Percentiles rank a stretch among this genome's conserved stretches.
phyloP scores from a whole-genome alignment of 2,888 invertebrate genomes.

The Standfussiana lucernea region DNA sequence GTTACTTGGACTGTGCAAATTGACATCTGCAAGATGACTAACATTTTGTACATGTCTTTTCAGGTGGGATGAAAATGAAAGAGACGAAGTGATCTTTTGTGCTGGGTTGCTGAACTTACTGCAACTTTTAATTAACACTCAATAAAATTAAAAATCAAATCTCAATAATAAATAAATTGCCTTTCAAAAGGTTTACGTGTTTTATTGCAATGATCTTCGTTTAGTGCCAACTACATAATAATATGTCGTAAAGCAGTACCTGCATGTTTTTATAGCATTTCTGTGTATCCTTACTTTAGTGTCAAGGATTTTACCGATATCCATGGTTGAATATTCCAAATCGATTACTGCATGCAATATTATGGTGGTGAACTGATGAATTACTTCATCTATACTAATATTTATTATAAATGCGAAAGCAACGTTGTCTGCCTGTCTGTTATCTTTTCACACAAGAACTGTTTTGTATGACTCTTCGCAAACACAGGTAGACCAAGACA shows the following conservation, averaged over 20 bases:
- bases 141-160: no score
- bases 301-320: constrained; percentile 38
- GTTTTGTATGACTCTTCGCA: neutral
- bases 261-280: constrained; percentile 44
- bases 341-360: neutral
- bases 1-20: constrained; percentile 49
- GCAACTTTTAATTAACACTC: neutral
- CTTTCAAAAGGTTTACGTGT: constrained; percentile 4
- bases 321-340: neutral
- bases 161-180: no score
- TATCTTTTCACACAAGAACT: neutral
- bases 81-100: constrained; percentile 9
- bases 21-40: constrained; percentile 38
- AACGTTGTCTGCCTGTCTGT: neutral
- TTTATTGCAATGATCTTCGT: constrained; percentile 35
- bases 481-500: neutral
- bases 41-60: constrained; percentile 21
- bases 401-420: neutral
- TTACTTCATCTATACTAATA: neutral
- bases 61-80: constrained; percentile 17
- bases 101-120: constrained; percentile 35
- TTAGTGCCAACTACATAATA: constrained; percentile 22
- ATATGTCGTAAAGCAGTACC: constrained; percentile 40
- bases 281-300: constrained; percentile 21
- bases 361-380: neutral